Percentiles rank a stretch among this genome's conserved stretches.
These are phyloP conservation scores for Panagrolaimus sp. DNA, from an alignment of 1,140 invertebrate genomes.

Conservation along the genomic window DNA sequence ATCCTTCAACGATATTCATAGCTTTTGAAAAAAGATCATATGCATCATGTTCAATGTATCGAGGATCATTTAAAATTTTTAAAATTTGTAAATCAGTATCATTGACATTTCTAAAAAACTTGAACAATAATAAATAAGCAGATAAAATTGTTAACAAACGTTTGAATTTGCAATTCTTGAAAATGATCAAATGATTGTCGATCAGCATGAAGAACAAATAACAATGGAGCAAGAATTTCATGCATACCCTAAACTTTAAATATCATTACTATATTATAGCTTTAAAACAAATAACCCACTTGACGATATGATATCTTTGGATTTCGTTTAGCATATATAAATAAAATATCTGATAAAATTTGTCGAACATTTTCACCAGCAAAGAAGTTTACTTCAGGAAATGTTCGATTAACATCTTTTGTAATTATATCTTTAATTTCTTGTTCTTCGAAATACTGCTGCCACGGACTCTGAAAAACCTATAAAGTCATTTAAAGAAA, in stretches of 20 bases:
- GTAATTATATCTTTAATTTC: slow-evolving; percentile 70
- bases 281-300: slow-evolving; percentile 58
- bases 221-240: slow-evolving; percentile 72
- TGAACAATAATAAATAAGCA: slow-evolving; percentile 15
- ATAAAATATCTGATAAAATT: slow-evolving; percentile 70
- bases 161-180: slow-evolving; percentile 20
- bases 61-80: slow-evolving; percentile 65
- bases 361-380: slow-evolving; percentile 68
- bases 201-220: slow-evolving; percentile 72
- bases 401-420: slow-evolving; percentile 76
- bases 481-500: background rate
- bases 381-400: slow-evolving; percentile 74
- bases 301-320: slow-evolving; percentile 71
- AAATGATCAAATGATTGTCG: slow-evolving; percentile 66
- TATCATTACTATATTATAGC: slow-evolving; percentile 2
- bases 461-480: slow-evolving; percentile 65
- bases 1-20: slow-evolving; percentile 63
- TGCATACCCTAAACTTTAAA: slow-evolving; percentile 70
- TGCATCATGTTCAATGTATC: slow-evolving; percentile 71
- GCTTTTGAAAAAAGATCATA: slow-evolving; percentile 70
- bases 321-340: slow-evolving; percentile 71
- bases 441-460: slow-evolving; percentile 74
- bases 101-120: slow-evolving; percentile 59
- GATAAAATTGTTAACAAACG: slow-evolving; percentile 1
- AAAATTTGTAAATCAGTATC: slow-evolving; percentile 62